Evolutionary conservation across 2,888 invertebrate species (phyloP), one percentile per base, ranked within the genome.

Genomic region (Euzophera pinguis): DNA sequence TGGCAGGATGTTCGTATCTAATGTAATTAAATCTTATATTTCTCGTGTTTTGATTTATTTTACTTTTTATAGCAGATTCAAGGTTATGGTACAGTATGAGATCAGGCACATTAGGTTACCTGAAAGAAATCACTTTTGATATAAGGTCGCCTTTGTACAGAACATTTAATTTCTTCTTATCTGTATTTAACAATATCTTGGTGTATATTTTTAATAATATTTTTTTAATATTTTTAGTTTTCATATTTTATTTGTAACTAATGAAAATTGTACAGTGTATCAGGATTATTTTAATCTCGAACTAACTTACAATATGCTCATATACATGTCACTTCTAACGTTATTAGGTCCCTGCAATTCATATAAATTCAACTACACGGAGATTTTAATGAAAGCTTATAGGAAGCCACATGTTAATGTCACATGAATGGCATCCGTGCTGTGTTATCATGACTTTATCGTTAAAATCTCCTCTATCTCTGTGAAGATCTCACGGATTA

Each of bases 361-460:
- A 50, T 50, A 17, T 48, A 48, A 12, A 17, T 39, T 39, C 29
- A 49, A 14, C 35, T 50, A 43, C 34, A 47, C 13, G 22, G 16
- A 50, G 27, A 34, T 41, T 50, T 47, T 13, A 54, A 27, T 54
- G 35, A 27, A 51, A 48, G 9, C 16, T 60, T 62, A 75, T 81
- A 76, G 81, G 80, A 83, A 83, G 78, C 75, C 72, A 73, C 76
- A 71, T 72, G 68, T 82, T 78, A 78, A 75, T 65, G 78, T 79
- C 75, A 71, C 67, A 64, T 62, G 64, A 67, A 69, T 64, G 62
- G 54, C 63, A 59, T 59, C 62, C 65, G 53, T 37, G 51, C 64
- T 57, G 61, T 58, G 65, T 62, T 73, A 76, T 78, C 76, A 68
- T 57, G 61, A 59, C 64, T 69, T 79, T 81, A 85, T 82, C 81